Evolutionary conservation across 92 coral and sea anemone genomes (phyloP), one percentile per base, ranked within the genome.

Genomic region (Zoanthus sociatus): DNA sequence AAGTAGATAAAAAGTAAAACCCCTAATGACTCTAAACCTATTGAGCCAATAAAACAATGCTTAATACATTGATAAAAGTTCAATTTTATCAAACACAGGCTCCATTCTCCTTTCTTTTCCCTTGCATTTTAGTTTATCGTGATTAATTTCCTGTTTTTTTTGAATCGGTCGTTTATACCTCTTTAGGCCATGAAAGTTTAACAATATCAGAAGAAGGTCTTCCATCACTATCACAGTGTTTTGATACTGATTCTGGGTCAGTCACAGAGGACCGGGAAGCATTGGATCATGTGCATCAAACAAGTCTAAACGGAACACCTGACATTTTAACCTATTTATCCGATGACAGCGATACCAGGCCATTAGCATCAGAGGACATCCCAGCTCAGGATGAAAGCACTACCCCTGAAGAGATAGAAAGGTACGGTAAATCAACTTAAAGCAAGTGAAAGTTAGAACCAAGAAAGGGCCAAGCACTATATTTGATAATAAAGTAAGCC

Each of bases 281-380:
- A 46, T 3, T 17, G n/a, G 18, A 48, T 7, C 48, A 2, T 46
- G 84, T 42, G 73, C 12, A 46, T n/a, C 74, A 64, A 45, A 63
- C 16, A 37, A 45, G 63, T 26, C 12, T 74, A n/a, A 54, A 46
- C n/a, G 70, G 18, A 60, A 21, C 60, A 4, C 42, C 85, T 64
- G 85, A 81, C 10, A n/a, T 12, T 21, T 9, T 53, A 21, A 9
- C 26, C 73, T 90, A 47, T 68, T 89, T 88, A 11, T 91, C 96
- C 54, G 98, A 94, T 88, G 97, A 94, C 33, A 91, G 93, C 79
- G 98, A 88, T 7, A 88, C 94, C 44, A 86, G 88, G 73, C 86
- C 55, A 17, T 45, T 73, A 45, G 61, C 33, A 13, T 66, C 70
- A 16, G 85, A 81, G 7, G 85, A 81, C 30, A 46, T 37, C 18